Conservation (phyloP, 1,140 invertebrate species). For the Calosoma granatense region DNA sequence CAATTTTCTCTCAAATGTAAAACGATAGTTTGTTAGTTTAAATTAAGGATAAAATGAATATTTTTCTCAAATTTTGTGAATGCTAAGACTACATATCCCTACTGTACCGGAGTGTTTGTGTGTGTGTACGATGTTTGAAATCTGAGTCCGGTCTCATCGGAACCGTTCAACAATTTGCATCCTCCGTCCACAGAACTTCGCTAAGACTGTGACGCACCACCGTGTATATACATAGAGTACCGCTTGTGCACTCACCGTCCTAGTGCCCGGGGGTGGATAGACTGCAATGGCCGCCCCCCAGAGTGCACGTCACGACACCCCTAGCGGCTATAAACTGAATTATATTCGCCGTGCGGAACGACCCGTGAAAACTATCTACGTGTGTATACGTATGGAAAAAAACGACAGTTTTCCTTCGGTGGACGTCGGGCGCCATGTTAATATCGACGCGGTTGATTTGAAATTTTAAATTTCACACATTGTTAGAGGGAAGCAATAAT, state of each 20-base stretch:
- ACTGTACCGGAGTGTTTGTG: too few relatives aligned
- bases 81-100: too few relatives aligned
- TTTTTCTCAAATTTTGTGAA: too few relatives aligned
- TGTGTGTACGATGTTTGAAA: neutral
- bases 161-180: neutral
- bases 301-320: conserved; percentile 19
- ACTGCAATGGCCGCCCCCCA: conserved; percentile 1
- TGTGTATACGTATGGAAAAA: neutral
- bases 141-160: neutral
- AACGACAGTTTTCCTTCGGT: neutral
- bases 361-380: conserved; percentile 22
- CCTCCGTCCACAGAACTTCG: neutral
- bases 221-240: neutral
- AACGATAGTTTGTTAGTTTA: too few relatives aligned
- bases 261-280: neutral
- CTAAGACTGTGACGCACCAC: neutral
- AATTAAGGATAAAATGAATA: too few relatives aligned
- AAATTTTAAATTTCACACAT: too few relatives aligned
- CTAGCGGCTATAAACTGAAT: conserved; percentile 28
- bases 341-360: conserved; percentile 25
- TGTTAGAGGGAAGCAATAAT: too few relatives aligned
- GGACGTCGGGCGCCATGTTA: neutral
- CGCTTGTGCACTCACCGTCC: neutral
- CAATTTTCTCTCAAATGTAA: too few relatives aligned
- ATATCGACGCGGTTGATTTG: neutral